Evolutionary conservation across 2,797 vertebrate genomes (phyloP).

Genomic region (Syncerus caffer): DNA sequence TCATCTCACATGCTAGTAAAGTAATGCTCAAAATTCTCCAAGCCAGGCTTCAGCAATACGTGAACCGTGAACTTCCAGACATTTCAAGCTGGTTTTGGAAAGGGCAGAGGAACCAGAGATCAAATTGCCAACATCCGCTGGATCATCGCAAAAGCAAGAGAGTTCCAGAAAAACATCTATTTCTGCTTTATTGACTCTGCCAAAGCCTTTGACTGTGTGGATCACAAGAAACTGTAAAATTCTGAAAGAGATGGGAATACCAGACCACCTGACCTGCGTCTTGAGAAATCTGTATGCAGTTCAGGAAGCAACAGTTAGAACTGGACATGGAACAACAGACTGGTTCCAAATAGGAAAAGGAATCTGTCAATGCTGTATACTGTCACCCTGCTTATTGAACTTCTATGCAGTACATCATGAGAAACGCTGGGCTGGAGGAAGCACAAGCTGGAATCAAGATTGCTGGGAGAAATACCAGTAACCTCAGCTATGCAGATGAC

Average conservation of each 20-base stretch:
- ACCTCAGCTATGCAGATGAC: neutral
- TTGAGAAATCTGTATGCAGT: neutral
- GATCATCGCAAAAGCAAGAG: neutral
- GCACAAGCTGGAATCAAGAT: neutral
- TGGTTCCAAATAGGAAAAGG: neutral
- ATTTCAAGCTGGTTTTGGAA: neutral
- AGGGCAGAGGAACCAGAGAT: neutral
- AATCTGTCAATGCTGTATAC: fast-evolving
- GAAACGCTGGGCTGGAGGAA: neutral
- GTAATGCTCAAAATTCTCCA: neutral
- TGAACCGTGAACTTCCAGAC: neutral
- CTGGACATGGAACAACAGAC: neutral
- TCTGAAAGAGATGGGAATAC: neutral
- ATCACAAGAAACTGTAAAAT: neutral
- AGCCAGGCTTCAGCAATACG: neutral
- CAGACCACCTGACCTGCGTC: neutral
- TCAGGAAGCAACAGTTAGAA: neutral
- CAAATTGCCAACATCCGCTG: neutral
- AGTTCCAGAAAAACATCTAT: neutral
- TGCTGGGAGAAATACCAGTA: fast-evolving
- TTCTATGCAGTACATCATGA: neutral
- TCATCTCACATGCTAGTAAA: neutral
- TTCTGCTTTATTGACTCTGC: neutral
- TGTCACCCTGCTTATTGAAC: neutral
- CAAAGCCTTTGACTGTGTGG: neutral